Evolutionary conservation across 2,888 invertebrate genomes (phyloP).

Genomic region (Acanthoscelides obtectus): DNA sequence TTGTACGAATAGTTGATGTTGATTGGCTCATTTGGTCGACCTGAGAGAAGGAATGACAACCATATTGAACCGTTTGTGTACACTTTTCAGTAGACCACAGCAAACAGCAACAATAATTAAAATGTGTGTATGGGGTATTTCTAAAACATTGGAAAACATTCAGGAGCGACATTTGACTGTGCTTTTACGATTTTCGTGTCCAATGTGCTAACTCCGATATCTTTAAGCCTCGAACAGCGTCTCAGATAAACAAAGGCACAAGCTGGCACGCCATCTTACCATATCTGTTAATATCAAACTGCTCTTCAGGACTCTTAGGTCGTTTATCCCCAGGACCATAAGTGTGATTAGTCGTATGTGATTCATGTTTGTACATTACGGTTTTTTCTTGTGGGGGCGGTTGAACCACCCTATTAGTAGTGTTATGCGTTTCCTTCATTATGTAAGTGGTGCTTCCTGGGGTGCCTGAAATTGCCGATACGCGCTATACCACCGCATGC

Average conservation of each 20-base stretch:
- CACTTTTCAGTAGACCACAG: too few species aligned
- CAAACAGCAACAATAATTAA: too few species aligned
- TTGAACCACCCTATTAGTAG: slow-evolving; percentile 24
- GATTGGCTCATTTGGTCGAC: slow-evolving; percentile 41
- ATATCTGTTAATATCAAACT: slow-evolving; percentile 35
- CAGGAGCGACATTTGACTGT: too few species aligned
- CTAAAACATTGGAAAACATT: too few species aligned
- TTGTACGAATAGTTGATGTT: slow-evolving; percentile 65
- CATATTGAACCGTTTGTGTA: background rate
- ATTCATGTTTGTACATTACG: slow-evolving; percentile 37
- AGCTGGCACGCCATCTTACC: background rate
- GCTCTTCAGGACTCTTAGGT: slow-evolving; percentile 33
- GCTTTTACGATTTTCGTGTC: too few species aligned
- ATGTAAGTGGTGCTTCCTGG: slow-evolving; percentile 26
- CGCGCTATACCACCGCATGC: too few species aligned
- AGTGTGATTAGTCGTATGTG: slow-evolving; percentile 31
- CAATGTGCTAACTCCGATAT: background rate
- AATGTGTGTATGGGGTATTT: too few species aligned
- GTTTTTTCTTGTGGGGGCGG: slow-evolving; percentile 31
- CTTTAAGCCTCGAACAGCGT: background rate
- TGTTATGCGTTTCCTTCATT: slow-evolving; percentile 36
- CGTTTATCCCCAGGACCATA: slow-evolving; percentile 23
- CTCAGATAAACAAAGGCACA: background rate
- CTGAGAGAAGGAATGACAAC: too few species aligned
- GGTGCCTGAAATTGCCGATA: slow-evolving; percentile 1